Evolutionary conservation across 2,113 vertebrate species (phyloP), one percentile per base, ranked within the genome.

Genomic region (Lepus timidus): DNA sequence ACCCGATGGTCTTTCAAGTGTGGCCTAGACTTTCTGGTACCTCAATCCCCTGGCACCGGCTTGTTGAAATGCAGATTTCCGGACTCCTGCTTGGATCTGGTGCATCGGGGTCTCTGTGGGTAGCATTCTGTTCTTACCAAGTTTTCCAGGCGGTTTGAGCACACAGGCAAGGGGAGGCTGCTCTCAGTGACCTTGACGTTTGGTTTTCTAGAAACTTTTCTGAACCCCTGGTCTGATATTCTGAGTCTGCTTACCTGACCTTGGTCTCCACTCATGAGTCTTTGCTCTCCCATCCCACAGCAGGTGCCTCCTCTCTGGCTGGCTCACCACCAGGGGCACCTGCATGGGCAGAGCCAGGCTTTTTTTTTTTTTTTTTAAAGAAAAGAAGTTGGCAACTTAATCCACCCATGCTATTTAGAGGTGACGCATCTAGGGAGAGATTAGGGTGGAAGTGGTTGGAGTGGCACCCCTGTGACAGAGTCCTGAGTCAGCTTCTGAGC

Each of bases 151-250:
- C 51, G 33, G 58, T 23, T 81, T 49, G 11, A 74, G n/a, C 1
- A 20, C n/a, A 33, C 55, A 49, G 76, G 33, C 9, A 58, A 65
- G 4, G 11, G 52, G 16, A 94, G 33, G 61, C 2, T 0, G 16
- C 23, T 22, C 8, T 73, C 3, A 0, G 49, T 76, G 62, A 65
- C 49, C 64, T 3, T 49, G 0, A 19, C 0, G 9, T 44, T 52
- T 65, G 25, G 22, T 84, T 90, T 70, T 82, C 71, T 83, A 51
- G 14, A 75, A 22, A 51, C n/a, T 49, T 93, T 71, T 87, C 79
- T 88, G 74, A 84, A 51, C 17, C 51, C n/a, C 22, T 75, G 1
- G 3, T 71, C 84, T 78, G 52, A 31, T 51, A 10, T 49, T 65
- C 61, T 33, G 81, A 75, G 13, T 27, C 33, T 58, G 16, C n/a